Base-by-base conservation (phyloP, 2,888 invertebrate species). In the Drosophila bunnanda region DNA sequence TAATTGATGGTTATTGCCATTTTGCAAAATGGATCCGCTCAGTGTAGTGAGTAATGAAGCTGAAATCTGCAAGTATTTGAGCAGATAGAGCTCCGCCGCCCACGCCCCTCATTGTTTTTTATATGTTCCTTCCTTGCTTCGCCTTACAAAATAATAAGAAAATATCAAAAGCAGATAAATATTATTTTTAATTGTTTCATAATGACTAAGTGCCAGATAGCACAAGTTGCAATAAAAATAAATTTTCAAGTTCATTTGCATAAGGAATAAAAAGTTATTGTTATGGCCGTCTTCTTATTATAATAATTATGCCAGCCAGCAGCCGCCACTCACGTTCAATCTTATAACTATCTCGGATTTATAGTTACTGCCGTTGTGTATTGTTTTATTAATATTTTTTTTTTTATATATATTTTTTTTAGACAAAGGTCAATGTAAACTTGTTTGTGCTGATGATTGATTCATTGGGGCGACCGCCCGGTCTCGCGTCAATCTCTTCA, bases 1-100 rank as follows among this genome's bases (percentile, higher is more conserved):
- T 81, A 81, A 81, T 81, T 76, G 67, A 84, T 82, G 79, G 75
- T 72, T 84, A 82, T 80, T 74, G 66, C 50, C 38, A 59, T 22
- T 46, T 38, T 34, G 66, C 66, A 53, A 64, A 53, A 66, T 65
- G 64, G 64, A 66, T 66, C 66, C 38, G 43, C 38, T 56, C 55
- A 32, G 59, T 61, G 36, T n/a, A 36, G 56, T 68, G 68, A 68
- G 68, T 72, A 72, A 72, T 64, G 53, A 53, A 72, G 41, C 64
- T 73, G 71, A 73, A 73, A 72, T 72, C 73, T 73, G 67, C 44
- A 73, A 64, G 62, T 71, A 36, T 59, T 41, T 71, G 32, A 34
- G 39, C 56, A 57, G 61, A 70, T 53, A 59, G 28, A 41, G 39
- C 39, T 34, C 38, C 32, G 25, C 20, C 69, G 38, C 70, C 70